These are phyloP conservation scores for Diaphora mendica DNA, from an alignment of 2,888 invertebrate species.

Conservation along the genomic window DNA sequence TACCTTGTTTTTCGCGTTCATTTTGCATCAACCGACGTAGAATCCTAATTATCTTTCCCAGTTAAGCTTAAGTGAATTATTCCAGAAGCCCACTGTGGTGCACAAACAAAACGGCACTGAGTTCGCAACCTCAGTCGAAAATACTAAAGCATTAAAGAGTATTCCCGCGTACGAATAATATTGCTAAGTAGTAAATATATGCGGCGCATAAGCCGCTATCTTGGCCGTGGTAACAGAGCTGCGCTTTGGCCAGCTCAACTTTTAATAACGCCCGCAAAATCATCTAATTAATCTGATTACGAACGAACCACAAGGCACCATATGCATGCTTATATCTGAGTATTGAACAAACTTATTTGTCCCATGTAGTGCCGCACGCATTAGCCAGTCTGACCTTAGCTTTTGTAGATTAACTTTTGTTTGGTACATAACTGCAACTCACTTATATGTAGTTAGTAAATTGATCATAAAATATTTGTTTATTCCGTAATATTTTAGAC, in stretches of 20 bases:
- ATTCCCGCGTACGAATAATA: constrained; percentile 82
- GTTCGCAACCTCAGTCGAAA: constrained; percentile 85
- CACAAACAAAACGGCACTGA: constrained; percentile 83
- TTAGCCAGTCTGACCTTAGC: constrained; percentile 64
- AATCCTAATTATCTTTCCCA: constrained; percentile 87
- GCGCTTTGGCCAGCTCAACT: constrained; percentile 82
- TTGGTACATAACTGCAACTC: constrained; percentile 37
- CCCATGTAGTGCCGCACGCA: constrained; percentile 73
- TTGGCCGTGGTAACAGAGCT: constrained; percentile 79
- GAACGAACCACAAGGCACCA: constrained; percentile 72
- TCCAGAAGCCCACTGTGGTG: constrained; percentile 83
- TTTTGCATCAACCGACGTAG: constrained; percentile 85
- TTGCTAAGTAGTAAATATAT: constrained; percentile 79
- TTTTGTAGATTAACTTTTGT: constrained; percentile 60
- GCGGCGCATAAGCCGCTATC: constrained; percentile 81
- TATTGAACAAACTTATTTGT: constrained; percentile 80
- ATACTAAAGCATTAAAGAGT: constrained; percentile 86
- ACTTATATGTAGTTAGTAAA: neutral
- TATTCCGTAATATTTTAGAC: neutral
- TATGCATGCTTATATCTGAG: constrained; percentile 77
- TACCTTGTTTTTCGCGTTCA: constrained; percentile 83
- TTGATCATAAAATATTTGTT: constrained; percentile 23
- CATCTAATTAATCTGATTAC: constrained; percentile 85
- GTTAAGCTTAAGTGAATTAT: constrained; percentile 87
- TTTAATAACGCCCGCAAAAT: constrained; percentile 85